phyloP scores from a whole-genome alignment of 1,140 invertebrate genomes.

The Anastatus disparis region DNA sequence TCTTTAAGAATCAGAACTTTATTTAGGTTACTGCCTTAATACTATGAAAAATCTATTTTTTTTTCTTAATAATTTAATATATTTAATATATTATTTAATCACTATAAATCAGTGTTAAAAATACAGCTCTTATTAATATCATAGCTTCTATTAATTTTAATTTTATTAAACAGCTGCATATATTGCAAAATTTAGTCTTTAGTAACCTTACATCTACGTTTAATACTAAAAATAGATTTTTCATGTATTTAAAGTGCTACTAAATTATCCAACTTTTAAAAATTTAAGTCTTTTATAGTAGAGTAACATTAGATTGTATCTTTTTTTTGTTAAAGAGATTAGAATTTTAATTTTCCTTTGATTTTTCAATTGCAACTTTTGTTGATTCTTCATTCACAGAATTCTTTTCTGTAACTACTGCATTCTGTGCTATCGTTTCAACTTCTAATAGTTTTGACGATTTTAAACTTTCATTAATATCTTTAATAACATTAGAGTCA shows the following conservation, averaged over 20 bases:
- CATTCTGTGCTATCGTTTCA: background rate
- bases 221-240: conserved; percentile 38
- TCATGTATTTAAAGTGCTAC: conserved; percentile 24
- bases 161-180: conserved; percentile 23
- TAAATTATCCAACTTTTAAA: conserved; percentile 23
- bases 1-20: conserved; percentile 33
- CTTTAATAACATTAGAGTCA: background rate
- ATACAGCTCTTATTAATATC: conserved; percentile 25
- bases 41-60: conserved; percentile 38
- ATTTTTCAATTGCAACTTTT: background rate
- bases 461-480: conserved; percentile 13
- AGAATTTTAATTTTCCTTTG: conserved; percentile 8
- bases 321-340: no score
- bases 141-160: conserved; percentile 18
- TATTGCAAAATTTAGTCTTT: conserved; percentile 26
- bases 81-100: conserved; percentile 7
- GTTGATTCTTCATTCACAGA: conserved; percentile 2
- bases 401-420: background rate
- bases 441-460: background rate
- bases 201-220: conserved; percentile 17
- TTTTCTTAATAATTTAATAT: no score
- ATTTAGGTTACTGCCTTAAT: conserved; percentile 6
- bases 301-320: conserved; percentile 3
- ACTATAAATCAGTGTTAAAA: conserved; percentile 10
- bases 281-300: conserved; percentile 32